Evolutionary conservation across 2,113 vertebrate species (phyloP), one percentile per base, ranked within the genome.

Genomic region (Orycteropus afer): DNA sequence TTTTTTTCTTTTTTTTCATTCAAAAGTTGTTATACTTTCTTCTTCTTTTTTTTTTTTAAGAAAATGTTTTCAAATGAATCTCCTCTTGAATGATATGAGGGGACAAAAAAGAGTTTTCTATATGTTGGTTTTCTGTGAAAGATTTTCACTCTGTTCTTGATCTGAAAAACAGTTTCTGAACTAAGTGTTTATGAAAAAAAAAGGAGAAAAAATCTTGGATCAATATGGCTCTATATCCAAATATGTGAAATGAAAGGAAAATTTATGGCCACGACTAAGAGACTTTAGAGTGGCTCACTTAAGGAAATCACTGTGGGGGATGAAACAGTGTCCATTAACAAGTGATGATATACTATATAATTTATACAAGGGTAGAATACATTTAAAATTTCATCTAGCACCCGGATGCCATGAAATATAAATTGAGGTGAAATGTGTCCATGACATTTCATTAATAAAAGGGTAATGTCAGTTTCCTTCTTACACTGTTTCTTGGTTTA

Each of bases 301-400:
- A 95, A 94, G 80, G 85, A 96, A 97, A 97, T 97, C 47, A 96
- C 51, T 79, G 53, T 91, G 67, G 27, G 61, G 61, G 34, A 29
- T 17, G 18, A 57, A 57, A 93, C 96, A 97, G 94, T 96, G 93
- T 63, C 81, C 49, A 89, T 97, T 98, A 96, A 51, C 23, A 90
- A 77, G n/a, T 89, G 77, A 96, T 96, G 93, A 96, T 97, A 97
- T 96, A 81, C 78, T 95, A 34, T 63, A 93, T 96, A 97, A 95
- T 97, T 97, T 97, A 80, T 94, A 40, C 61, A 49, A 97, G 73
- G 57, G 73, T 42, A 91, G 82, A 97, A 23, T 93, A 79, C 29
- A 51, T 10, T 96, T 97, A 94, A 93, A 97, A 96, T 80, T 94
- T 57, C 73, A 86, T 63, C 97, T 97, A 97, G 85, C 47, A 90